Percentiles rank a stretch among this genome's conserved stretches.
These are phyloP conservation scores for Acrocephalus scirpaceus DNA, from an alignment of 2,797 vertebrate species.

Conservation along the genomic window DNA sequence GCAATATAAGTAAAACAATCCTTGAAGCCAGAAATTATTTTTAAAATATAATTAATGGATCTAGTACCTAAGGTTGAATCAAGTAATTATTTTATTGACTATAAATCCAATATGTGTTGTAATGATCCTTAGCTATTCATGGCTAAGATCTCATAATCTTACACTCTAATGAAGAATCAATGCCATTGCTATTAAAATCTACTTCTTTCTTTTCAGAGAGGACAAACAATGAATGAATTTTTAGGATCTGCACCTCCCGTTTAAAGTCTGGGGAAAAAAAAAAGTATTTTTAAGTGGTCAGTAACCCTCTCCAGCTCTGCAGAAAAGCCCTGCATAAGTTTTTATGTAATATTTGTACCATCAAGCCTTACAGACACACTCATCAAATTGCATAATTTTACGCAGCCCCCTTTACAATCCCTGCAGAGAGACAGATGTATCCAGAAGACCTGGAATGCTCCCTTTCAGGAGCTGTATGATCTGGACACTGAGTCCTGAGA, in stretches of 20 bases:
- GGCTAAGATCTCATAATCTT: slow-evolving; percentile 65
- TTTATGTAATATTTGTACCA: not conserved
- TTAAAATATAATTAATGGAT: slow-evolving; percentile 72
- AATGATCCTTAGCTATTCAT: slow-evolving; percentile 67
- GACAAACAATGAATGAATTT: not conserved
- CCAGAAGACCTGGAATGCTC: not conserved
- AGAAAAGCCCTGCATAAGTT: not conserved
- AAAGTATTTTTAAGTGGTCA: not conserved
- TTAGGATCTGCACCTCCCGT: not conserved
- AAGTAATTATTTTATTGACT: slow-evolving; percentile 79
- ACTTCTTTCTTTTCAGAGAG: not conserved
- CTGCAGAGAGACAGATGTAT: rapidly evolving
- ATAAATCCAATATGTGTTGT: slow-evolving; percentile 66
- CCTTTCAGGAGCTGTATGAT: not conserved
- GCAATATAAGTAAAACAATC: slow-evolving; percentile 71
- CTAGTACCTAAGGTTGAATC: slow-evolving; percentile 60
- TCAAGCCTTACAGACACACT: not conserved
- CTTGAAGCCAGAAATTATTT: slow-evolving; percentile 67
- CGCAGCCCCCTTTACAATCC: not conserved
- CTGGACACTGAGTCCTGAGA: not conserved
- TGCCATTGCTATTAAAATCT: not conserved
- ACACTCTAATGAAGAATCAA: slow-evolving; percentile 45
- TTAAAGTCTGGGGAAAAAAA: not conserved
- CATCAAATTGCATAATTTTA: not conserved
- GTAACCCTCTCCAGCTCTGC: not conserved